Evolutionary conservation across 2,797 vertebrate genomes (phyloP).

Genomic region (Ptychobarbus kaznakovi): DNA sequence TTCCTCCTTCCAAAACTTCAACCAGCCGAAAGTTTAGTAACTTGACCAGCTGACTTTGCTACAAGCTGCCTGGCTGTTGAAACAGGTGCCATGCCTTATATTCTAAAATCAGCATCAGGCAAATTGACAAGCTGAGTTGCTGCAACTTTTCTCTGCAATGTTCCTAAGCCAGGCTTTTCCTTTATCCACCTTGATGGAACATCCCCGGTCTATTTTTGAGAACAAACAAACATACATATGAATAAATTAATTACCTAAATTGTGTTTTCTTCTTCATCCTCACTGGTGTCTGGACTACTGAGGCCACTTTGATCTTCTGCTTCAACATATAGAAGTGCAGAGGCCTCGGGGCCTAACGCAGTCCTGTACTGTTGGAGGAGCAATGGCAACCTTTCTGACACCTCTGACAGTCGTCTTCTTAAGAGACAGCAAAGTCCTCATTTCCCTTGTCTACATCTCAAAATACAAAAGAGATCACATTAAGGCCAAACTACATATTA

Average conservation of each 20-base stretch:
- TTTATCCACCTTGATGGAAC: neutral
- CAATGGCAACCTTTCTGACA: no score
- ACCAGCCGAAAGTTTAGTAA: no score
- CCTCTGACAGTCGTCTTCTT: no score
- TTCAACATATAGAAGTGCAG: no score
- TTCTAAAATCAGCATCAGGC: no score
- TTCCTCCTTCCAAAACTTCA: neutral
- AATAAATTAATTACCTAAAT: neutral
- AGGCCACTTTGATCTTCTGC: slow-evolving; percentile 8
- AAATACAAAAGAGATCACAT: no score
- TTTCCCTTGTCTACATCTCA: no score
- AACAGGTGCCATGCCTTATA: neutral
- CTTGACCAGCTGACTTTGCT: neutral
- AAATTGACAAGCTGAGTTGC: no score
- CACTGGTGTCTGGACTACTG: slow-evolving; percentile 41
- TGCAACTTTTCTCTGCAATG: neutral
- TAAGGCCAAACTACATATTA: no score
- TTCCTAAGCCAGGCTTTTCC: neutral
- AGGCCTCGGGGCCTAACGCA: no score
- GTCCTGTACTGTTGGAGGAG: no score
- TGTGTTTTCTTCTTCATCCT: slow-evolving; percentile 36
- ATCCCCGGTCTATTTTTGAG: neutral
- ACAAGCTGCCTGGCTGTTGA: neutral
- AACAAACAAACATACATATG: neutral
- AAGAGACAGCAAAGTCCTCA: no score